A percentile compares a stretch with the other conserved stretches of the same genome.
Conservation (phyloP, 2,888 invertebrate species). For the Pegoplata infirma region DNA sequence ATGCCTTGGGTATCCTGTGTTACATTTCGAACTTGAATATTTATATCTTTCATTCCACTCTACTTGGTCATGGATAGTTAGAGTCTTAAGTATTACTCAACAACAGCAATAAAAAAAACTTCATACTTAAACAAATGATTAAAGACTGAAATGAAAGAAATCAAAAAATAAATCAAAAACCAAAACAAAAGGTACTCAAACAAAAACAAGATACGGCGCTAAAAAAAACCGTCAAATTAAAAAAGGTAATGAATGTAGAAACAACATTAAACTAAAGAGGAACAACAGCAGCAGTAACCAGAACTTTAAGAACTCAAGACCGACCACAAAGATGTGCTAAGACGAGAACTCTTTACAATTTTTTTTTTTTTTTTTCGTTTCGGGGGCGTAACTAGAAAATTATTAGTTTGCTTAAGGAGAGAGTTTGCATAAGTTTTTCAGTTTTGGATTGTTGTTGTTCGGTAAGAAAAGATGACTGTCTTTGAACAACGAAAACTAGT, state of each 20-base stretch:
- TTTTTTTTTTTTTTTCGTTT: no score
- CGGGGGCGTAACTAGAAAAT: constrained; percentile 72
- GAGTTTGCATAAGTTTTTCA: constrained; percentile 51
- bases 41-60: no score
- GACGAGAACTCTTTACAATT: constrained; percentile 19
- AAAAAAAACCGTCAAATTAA: constrained; percentile 29
- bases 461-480: constrained; percentile 43
- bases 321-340: constrained; percentile 54
- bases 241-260: constrained; percentile 22
- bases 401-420: constrained; percentile 72
- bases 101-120: no score
- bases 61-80: constrained; percentile 30
- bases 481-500: constrained; percentile 24
- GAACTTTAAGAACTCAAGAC: constrained; percentile 11
- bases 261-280: background rate
- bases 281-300: constrained; percentile 11
- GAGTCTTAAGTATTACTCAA: no score
- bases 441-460: constrained; percentile 7
- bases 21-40: no score
- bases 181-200: constrained; percentile 7
- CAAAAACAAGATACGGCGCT: constrained; percentile 30
- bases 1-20: no score
- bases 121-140: constrained; percentile 59
- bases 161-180: constrained; percentile 37
- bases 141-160: constrained; percentile 48